Base-by-base conservation (phyloP, 1,140 invertebrate genomes). In the Drosophila ananassae region DNA sequence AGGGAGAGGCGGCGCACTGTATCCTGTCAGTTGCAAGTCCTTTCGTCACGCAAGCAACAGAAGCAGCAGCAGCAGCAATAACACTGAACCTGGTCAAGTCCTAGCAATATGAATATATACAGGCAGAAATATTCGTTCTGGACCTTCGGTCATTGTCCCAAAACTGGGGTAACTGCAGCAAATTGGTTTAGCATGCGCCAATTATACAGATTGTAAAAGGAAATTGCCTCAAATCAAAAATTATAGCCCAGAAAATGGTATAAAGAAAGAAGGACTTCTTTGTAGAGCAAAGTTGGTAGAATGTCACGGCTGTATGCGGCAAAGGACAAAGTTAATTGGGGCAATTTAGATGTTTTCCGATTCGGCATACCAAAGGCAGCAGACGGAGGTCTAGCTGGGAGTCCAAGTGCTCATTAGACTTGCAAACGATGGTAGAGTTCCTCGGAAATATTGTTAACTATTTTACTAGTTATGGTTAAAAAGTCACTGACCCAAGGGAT, bases 151-250 rank as follows among this genome's bases (percentile, higher is more conserved):
- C 72, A 75, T 75, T 75, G 72, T 75, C 72, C 72, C 41, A 44
- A 13, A 24, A 73, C 57, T 55, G 41, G 68, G 59, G 17, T 39
- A 66, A 74, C 69, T 74, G 71, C 72, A 74, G 72, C 72, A 74
- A 75, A 75, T 75, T 53, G 71, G 34, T 48, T 48, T 58, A 64
- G 53, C 72, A 57, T 75, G 72, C 39, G 53, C 60, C 60, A 75
- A 75, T 75, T 75, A 75, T 75, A 75, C 72, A 75, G 72, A 75
- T 73, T 75, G 54, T 75, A 54, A 75, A 73, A 53, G 72, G 60
- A 75, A 74, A 75, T 74, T 58, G 61, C 72, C 30, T 57, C 48
- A 75, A 74, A 75, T 75, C 72, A 74, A 58, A 74, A 56, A 52
- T 64, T 52, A 64, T 67, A 25, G 34, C 30, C 59, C 30, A 32